Base-by-base conservation (phyloP, 2,797 vertebrate genomes). In the Pteropus rufus region DNA sequence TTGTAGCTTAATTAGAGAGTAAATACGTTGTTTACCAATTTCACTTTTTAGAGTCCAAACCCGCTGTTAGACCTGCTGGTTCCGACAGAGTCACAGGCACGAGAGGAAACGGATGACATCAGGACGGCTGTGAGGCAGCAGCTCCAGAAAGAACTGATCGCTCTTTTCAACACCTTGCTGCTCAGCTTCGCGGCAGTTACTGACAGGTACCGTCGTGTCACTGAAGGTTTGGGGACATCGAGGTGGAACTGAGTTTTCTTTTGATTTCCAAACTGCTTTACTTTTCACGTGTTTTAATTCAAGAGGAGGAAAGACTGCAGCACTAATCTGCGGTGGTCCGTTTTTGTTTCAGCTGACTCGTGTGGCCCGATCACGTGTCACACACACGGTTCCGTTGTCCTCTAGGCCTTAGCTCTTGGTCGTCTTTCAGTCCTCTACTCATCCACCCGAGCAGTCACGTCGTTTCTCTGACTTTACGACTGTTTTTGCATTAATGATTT, bases 91-190 rank as follows among this genome's bases (percentile, higher is more conserved):
- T 98, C 98, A 3, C 98, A 98, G 86, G 97, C 88, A 5, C 98
- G 52, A 67, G 98, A 97, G 93, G 98, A 99, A 90, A 60, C 91
- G 4, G 99, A 99, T 94, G 99, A 99, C 80, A 72, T 98, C n/a
- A 99, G 98, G 97, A 98, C 98, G 86, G 98, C 98, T 34, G 97
- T 99, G 93, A 98, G 98, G 97, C 99, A 99, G 96, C 99, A 98
- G 41, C 98, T 99, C 54, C 99, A 99, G 98, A 99, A 99, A 97
- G 99, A 99, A 81, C 98, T 99, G 97, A 98, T 98, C 46, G 54
- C 73, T 76, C 99, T 99, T 97, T 99, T 99, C 97, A 99, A 98
- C 96, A 98, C 98, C 2, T 75, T 99, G 93, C 98, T 99, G 64
- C 98, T 98, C 95, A 96, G 97, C 54, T 98, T 99, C 10, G 24